Evolutionary conservation across 2,113 vertebrate species (phyloP).

Genomic region (Podiceps cristatus): DNA sequence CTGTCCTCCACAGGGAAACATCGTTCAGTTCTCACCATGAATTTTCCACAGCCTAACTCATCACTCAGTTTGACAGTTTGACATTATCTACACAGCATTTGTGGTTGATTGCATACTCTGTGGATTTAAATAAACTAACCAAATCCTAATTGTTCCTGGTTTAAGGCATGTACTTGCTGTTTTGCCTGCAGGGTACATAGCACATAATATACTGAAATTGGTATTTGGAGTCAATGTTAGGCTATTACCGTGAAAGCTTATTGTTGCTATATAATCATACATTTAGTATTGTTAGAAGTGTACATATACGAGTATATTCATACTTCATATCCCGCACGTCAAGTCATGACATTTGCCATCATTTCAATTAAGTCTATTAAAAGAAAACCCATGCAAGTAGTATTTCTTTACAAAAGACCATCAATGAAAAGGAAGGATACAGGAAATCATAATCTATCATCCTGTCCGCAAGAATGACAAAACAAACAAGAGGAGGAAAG

Average conservation of each 20-base stretch:
- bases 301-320: not conserved
- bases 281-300: not conserved
- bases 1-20: not conserved
- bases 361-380: not conserved
- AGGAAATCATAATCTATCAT: not conserved
- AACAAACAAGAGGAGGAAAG: not conserved
- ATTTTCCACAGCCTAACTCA: not conserved
- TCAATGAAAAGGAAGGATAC: not conserved
- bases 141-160: not conserved
- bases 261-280: not conserved
- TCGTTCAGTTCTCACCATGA: fast-evolving
- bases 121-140: not conserved
- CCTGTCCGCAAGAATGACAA: not conserved
- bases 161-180: not conserved
- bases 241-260: not conserved
- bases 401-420: not conserved
- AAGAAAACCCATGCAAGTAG: not conserved
- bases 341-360: not conserved
- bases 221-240: not conserved
- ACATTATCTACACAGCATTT: not conserved
- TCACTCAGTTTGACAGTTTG: not conserved
- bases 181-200: not conserved
- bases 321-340: not conserved
- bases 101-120: not conserved
- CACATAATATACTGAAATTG: not conserved